These are phyloP conservation scores for Callorhinus ursinus DNA, from an alignment of 2,113 vertebrate species.

Conservation along the genomic window DNA sequence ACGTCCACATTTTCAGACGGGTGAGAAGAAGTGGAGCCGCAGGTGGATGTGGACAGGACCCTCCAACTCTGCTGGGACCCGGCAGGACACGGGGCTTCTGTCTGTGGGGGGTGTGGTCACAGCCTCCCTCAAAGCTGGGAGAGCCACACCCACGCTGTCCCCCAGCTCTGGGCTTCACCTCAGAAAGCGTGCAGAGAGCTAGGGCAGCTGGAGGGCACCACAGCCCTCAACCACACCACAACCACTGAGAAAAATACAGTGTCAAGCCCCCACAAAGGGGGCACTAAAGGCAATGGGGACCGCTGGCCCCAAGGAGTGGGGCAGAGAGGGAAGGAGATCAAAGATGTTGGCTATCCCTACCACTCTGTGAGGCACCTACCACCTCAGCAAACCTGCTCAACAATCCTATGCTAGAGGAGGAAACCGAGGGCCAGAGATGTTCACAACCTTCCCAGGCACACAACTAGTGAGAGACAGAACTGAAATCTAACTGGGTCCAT, in stretches of 20 bases:
- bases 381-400: background rate
- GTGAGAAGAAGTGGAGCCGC: background rate
- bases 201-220: no score
- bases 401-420: background rate
- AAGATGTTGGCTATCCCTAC: background rate
- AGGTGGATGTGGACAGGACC: background rate
- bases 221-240: background rate
- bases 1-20: background rate
- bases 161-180: background rate
- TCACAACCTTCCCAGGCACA: background rate
- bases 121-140: background rate
- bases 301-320: background rate
- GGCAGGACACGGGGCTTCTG: background rate
- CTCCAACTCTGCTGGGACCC: background rate
- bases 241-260: background rate
- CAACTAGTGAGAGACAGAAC: background rate
- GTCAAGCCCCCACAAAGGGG: no score
- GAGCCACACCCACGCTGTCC: accelerated
- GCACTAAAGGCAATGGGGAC: background rate
- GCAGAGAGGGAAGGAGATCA: background rate
- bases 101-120: background rate
- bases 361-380: background rate
- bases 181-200: background rate
- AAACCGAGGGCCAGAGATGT: background rate
- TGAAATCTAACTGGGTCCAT: background rate